Evolutionary conservation across 2,888 invertebrate species (phyloP).

Genomic region (Notodonta dromedarius): DNA sequence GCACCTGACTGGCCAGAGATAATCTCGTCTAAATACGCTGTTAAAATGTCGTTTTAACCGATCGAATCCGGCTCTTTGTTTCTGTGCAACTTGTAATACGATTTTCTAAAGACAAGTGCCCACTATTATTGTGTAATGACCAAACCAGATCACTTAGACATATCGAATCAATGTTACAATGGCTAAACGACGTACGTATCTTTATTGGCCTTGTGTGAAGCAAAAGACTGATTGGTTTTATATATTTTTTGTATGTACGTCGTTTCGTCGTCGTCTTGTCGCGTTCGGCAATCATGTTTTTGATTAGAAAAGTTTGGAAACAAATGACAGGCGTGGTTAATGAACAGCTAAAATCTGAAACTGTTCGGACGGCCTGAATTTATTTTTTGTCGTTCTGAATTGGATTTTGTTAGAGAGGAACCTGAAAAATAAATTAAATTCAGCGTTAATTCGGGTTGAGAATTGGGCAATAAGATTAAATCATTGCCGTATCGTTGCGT

Average conservation of each 20-base stretch:
- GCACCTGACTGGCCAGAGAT: conserved; percentile 40
- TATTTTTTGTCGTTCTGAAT: neutral
- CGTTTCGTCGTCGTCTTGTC: conserved; percentile 6
- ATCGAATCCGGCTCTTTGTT: conserved; percentile 57
- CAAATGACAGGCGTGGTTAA: conserved; percentile 5
- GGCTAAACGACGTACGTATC: conserved; percentile 19
- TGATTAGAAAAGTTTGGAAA: conserved; percentile 5
- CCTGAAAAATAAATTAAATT: neutral
- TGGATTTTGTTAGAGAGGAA: neutral
- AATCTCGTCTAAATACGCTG: conserved; percentile 41
- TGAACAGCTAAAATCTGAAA: conserved; percentile 7
- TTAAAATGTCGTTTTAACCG: conserved; percentile 47
- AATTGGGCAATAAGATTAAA: conserved; percentile 1
- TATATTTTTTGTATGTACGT: conserved; percentile 5
- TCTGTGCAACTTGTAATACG: conserved; percentile 44
- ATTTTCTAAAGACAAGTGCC: conserved; percentile 50
- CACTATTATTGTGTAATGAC: conserved; percentile 51
- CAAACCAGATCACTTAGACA: conserved; percentile 39
- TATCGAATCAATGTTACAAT: conserved; percentile 40
- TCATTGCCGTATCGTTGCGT: neutral
- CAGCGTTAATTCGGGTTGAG: neutral
- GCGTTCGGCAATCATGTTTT: conserved; percentile 8
- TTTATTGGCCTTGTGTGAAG: conserved; percentile 35
- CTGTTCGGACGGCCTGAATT: neutral
- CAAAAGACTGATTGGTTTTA: conserved; percentile 26